A percentile compares a stretch with the other conserved stretches of the same genome.
These are phyloP conservation scores for Odobenus rosmarus DNA, from an alignment of 2,113 vertebrate genomes.

Conservation along the genomic window DNA sequence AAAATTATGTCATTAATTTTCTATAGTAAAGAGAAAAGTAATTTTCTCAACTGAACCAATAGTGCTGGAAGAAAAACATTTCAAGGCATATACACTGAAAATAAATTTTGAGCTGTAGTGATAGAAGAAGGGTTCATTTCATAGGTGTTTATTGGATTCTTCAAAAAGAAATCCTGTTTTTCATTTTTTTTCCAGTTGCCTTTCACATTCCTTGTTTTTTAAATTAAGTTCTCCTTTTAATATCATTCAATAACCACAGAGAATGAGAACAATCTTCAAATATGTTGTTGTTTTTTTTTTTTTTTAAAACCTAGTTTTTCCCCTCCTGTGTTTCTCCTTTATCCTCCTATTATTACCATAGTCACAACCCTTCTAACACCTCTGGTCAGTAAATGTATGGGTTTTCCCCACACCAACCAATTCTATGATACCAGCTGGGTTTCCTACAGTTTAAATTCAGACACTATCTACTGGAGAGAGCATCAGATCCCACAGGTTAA, in stretches of 20 bases:
- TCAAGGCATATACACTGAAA: neutral
- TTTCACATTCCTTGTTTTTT: neutral
- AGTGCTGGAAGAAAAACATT: neutral
- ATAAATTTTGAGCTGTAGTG: neutral
- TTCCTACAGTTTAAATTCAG: neutral
- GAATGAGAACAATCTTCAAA: neutral
- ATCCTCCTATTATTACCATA: neutral
- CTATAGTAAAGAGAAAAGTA: neutral
- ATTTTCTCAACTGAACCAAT: neutral
- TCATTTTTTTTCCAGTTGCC: neutral
- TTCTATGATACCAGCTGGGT: neutral
- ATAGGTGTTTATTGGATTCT: neutral
- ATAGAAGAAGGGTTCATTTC: neutral
- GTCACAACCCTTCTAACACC: neutral
- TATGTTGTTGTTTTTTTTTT: neutral
- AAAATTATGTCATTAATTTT: neutral
- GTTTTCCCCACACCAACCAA: neutral
- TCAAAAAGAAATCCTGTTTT: neutral
- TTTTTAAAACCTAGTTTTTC: neutral
- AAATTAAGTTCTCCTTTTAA: neutral
- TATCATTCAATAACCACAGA: neutral
- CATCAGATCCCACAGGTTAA: neutral
- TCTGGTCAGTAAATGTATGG: neutral
- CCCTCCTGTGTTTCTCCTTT: neutral
- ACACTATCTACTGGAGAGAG: neutral